Base-by-base conservation (phyloP, 2,113 vertebrate species). In the Meriones unguiculatus region DNA sequence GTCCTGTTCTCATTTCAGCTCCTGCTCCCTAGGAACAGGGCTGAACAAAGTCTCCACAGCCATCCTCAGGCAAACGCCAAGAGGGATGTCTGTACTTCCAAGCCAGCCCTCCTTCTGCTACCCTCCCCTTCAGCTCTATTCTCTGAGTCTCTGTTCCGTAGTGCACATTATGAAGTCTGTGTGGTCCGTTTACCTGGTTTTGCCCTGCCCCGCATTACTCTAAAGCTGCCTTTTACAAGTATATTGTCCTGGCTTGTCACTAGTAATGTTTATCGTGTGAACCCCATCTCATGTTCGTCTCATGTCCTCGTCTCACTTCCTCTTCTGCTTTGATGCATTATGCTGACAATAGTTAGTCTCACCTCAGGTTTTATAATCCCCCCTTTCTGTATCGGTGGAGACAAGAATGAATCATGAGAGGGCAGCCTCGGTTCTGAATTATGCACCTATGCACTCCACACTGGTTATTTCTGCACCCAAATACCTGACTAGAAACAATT, bases 291-390 rank as follows among this genome's bases (percentile, higher is more conserved):
- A 46, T 52, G 24, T 9, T 77, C 15, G 0, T 75, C 54, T 85
- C 59, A 24, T 62, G 88, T 89, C 38, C 24, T 57, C 94, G 41
- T n/a, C 52, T 91, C n/a, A 90, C 14, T 86, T 35, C 2, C 70
- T 95, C 95, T 72, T 41, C 32, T 96, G 4, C 46, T 59, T 94
- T 70, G 30, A 32, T 88, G 22, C 77, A 75, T 28, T 88, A 24
- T 93, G 14, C 67, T 78, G 70, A 85, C 32, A 28, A 54, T n/a
- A 77, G 67, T 25, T 73, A 30, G 17, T 50, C 7, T 15, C 30
- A 82, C 30, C 4, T 2, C 5, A 2, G 17, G 7, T 30, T n/a
- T 50, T 41, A 7, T 54, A 57, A 22, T 69, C 13, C 8, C 12
- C 12, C 20, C 18, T 75, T 24, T 52, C 12, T 75, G 10, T 46